Evolutionary conservation across 2,888 invertebrate species (phyloP), one percentile per base, ranked within the genome.

Genomic region (Poecilus cupreus): DNA sequence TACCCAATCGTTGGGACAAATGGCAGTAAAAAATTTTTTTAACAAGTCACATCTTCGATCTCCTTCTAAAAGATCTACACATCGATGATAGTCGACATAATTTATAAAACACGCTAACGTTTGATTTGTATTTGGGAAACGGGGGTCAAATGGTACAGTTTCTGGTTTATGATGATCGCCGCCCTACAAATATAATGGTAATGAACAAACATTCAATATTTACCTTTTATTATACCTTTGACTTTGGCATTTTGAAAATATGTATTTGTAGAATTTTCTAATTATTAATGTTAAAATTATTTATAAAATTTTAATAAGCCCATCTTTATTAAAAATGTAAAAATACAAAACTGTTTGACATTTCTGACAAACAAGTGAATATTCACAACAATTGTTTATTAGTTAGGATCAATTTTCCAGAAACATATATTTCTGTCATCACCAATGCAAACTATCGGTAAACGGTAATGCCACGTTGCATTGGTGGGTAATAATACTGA

Each of bases 81-180:
- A 87, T 81, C 84, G 84, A 39, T 86, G 84, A 75, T 85, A 86
- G 82, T 87, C 86, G 5, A 83, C 51, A 79, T 84, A 87, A 84
- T 85, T 85, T 54, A 82, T 82, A 60, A 83, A 87, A 68, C 87
- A 87, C 51, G 84, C 83, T 93, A 94, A 94, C 24, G 96, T 96
- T 89, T 96, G 96, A 90, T 97, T 97, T 89, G 91, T 91, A 89
- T 98, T 97, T 85, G 98, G 98, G 90, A 97, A 98, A 87, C 98
- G 93, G 86, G 97, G 96, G 92, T 98, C 98, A 88, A 95, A 96
- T 77, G 96, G 97, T 85, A 95, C 94, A 75, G 96, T 94, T 89
- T 91, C 90, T 88, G 32, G 32, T 32, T 32, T 32, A 8, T 5
- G 2, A 26, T 26, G 8, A 3, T 5, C 8, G 32, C 8, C 32